Evolutionary conservation across 2,797 vertebrate genomes (phyloP), one percentile per base, ranked within the genome.

Genomic region (Myotis daubentonii): DNA sequence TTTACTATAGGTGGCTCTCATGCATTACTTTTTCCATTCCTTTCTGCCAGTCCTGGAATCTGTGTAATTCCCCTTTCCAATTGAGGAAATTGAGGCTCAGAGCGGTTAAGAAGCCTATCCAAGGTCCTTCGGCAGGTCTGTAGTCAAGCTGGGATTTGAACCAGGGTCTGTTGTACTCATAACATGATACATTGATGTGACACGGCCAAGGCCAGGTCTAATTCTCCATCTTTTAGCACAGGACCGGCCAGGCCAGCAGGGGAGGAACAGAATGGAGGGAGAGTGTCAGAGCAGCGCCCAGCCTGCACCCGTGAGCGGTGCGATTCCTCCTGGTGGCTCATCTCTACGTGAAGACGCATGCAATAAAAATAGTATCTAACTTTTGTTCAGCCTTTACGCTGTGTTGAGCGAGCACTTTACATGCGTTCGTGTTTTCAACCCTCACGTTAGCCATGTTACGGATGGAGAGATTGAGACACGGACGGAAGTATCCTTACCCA

Each of bases 361-460:
- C 25, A 15, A 23, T 55, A 25, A 51, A 85, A 60, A 33, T 68
- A 22, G 30, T 9, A 30, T 22, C 30, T 70, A 38, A n/a, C 16
- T 19, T 30, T 33, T 80, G 66, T 47, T 36, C 41, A 90, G 53
- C 53, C 53, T 72, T 65, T 36, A 44, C 9, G 10, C 47, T 47
- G 62, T 28, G 66, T 38, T 0, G 0, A 33, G 65, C 0, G 0
- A 33, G 72, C 7, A 13, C 11, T 62, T 76, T 19, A 15, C 15
- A 3, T 1, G 16, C 65, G 72, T 51, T 57, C 0, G 2, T 33
- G 3, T 47, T 5, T 49, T 83, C 15, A 19, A 23, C 47, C 60
- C 11, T 78, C 22, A 12, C 8, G 5, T 78, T 17, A 23, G 3
- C 30, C 71, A 23, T 22, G 16, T 68, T 33, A 15, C 6, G 0